phyloP scores from a whole-genome alignment of 2,113 vertebrate species.

The Neofelis nebulosa region DNA sequence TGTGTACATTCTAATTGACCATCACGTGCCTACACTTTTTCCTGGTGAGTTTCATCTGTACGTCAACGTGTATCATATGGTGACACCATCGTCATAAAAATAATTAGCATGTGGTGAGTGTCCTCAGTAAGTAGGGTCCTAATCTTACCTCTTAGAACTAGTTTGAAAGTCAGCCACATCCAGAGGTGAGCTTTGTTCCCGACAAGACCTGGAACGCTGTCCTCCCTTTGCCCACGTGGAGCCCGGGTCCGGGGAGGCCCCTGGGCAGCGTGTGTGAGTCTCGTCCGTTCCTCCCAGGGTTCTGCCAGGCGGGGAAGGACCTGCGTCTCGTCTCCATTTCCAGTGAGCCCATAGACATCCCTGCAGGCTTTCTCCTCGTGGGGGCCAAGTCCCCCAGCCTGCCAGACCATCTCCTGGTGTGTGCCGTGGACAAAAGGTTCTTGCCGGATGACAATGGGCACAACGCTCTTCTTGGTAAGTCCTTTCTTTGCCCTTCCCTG shows the following conservation, averaged over 20 bases:
- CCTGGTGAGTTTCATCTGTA: background rate
- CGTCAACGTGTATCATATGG: rapidly evolving
- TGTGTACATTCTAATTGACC: background rate
- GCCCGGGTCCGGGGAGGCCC: background rate
- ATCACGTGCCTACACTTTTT: rapidly evolving
- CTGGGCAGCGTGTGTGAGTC: rapidly evolving
- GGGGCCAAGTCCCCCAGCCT: conserved; percentile 93
- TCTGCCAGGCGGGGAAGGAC: conserved; percentile 97
- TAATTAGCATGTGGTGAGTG: rapidly evolving
- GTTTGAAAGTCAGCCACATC: background rate
- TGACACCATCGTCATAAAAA: rapidly evolving
- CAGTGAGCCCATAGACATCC: conserved; percentile 91
- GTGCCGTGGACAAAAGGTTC: conserved; percentile 95
- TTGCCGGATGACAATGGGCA: conserved; percentile 94
- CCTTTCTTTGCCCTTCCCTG: too few relatives aligned
- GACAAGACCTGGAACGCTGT: rapidly evolving
- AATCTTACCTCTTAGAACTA: background rate
- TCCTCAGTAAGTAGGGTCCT: rapidly evolving
- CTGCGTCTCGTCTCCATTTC: conserved; percentile 92
- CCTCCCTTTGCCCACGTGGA: rapidly evolving
- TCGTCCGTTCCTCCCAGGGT: conserved; percentile 82
- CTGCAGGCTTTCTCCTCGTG: conserved; percentile 92
- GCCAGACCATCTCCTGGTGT: conserved; percentile 94
- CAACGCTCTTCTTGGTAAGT: conserved; percentile 95
- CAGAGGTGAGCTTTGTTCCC: background rate